Conservation (phyloP, 2,113 vertebrate genomes). For the Malurus alboscapulatus region DNA sequence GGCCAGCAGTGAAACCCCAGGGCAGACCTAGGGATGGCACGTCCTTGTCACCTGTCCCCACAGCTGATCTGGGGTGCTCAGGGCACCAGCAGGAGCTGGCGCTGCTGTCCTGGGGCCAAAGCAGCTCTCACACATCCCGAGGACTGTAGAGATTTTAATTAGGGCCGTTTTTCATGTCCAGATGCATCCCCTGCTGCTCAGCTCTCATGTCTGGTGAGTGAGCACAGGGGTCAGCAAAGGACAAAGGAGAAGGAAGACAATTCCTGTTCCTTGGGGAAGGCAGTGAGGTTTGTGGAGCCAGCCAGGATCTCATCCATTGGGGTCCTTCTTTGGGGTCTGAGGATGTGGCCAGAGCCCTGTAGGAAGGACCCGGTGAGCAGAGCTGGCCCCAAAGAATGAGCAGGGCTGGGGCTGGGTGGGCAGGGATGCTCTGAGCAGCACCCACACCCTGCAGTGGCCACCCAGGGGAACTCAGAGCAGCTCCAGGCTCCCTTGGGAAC, state of each 20-base stretch:
- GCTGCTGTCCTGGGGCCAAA: too few relatives aligned
- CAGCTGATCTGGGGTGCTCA: background rate
- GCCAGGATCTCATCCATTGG: background rate
- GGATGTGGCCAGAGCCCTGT: background rate
- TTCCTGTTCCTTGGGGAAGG: background rate
- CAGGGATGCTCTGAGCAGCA: background rate
- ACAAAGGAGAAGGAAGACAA: background rate
- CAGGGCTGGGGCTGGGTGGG: too few relatives aligned
- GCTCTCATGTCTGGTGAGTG: fast-evolving
- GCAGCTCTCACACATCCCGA: background rate
- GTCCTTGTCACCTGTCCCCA: too few relatives aligned
- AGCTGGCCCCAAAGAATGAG: fast-evolving
- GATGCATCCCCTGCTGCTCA: background rate
- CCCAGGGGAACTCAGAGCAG: background rate
- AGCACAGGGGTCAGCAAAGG: background rate
- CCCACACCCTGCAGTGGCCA: fast-evolving
- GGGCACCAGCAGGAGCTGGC: background rate
- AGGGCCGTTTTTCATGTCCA: background rate
- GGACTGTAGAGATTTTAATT: fast-evolving
- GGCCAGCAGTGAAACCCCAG: background rate
- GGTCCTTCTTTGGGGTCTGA: background rate
- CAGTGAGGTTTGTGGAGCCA: background rate
- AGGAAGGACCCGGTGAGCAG: background rate
- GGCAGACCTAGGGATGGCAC: background rate
- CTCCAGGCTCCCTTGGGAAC: background rate